Base-by-base conservation (phyloP, 64 coral and sea anemone species). In the Orbicella faveolata region DNA sequence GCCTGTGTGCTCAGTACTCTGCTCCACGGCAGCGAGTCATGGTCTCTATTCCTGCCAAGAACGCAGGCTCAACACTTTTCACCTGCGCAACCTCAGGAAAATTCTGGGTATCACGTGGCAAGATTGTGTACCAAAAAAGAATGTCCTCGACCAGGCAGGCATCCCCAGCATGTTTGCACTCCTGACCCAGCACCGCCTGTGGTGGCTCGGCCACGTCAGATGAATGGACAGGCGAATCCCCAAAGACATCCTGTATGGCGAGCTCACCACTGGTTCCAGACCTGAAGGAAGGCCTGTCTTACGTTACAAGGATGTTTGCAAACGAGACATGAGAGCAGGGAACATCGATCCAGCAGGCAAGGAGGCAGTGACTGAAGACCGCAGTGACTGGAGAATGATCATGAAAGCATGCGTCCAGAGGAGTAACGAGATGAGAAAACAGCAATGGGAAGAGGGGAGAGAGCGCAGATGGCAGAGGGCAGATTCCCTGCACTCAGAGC, bases 41-140 rank as follows among this genome's bases (percentile, higher is more conserved):
- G 85, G 69, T 75, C 85, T 36, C 33, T 87, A 87, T 59, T 20
- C 70, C 73, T 33, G 68, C 4, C 70, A 75, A 36, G 70, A 87
- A 25, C 7, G 51, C 23, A 0, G 36, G 15, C 69, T 87, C 4
- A 87, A 75, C 85, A 75, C 52, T 37, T 75, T 87, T 36, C 21
- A n/a, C 37, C 15, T 87, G 44, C 0, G 73, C 6, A 23, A 69
- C 41, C 11, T 87, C 19, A 39, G 70, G 0, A 39, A 39, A 5
- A 51, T 77, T 21, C 41, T 77, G 37, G 41, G 16, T 2, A 53
- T 77, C 37, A 4, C 1, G 9, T 77, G 75, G 37, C 37, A 52
- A 20, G n/a, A 77, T 39, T 0, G 20, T 2, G 19, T 77, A 16
- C 37, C 75, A 14, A 77, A 52, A 41, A 77, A 15, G 20, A 41